Percentiles rank a stretch among this genome's conserved stretches.
These are phyloP conservation scores for Eilema caniola DNA, from an alignment of 2,888 invertebrate species.

Conservation along the genomic window DNA sequence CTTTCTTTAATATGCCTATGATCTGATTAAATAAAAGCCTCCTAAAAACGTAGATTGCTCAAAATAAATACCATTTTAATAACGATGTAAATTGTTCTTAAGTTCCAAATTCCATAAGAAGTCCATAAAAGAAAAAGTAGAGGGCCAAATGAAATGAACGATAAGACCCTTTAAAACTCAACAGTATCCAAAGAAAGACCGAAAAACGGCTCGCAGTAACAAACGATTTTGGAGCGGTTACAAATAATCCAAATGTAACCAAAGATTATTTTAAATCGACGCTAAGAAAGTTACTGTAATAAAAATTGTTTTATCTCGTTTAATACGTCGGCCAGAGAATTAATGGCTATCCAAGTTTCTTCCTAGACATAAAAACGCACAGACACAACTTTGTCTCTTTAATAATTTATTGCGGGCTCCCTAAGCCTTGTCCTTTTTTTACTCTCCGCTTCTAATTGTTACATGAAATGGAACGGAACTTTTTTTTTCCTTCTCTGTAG, in stretches of 20 bases:
- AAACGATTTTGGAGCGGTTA: conserved; percentile 41
- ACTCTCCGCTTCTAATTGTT: conserved; percentile 67
- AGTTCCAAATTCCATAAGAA: conserved; percentile 40
- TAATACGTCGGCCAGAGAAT: conserved; percentile 64
- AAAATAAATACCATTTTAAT: conserved; percentile 40
- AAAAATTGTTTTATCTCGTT: conserved; percentile 64
- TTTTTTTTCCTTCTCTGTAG: conserved; percentile 62
- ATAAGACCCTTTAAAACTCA: conserved; percentile 48
- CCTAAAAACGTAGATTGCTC: no score
- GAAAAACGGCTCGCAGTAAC: conserved; percentile 34
- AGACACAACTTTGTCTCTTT: conserved; percentile 70
- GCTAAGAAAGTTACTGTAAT: conserved; percentile 58
- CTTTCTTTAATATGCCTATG: no score
- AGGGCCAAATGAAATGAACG: conserved; percentile 48
- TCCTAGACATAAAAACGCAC: conserved; percentile 58
- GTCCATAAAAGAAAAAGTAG: conserved; percentile 42
- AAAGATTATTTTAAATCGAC: conserved; percentile 64
- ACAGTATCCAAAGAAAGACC: conserved; percentile 26
- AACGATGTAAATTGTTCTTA: conserved; percentile 41
- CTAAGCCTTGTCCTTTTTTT: conserved; percentile 61
- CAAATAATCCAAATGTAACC: conserved; percentile 51
- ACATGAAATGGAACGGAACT: conserved; percentile 62
- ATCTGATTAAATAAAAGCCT: no score
- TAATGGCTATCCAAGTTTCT: conserved; percentile 60
- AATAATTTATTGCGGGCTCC: conserved; percentile 70